These are phyloP conservation scores for Melipona bicolor DNA, from an alignment of 2,888 invertebrate species.

Conservation along the genomic window DNA sequence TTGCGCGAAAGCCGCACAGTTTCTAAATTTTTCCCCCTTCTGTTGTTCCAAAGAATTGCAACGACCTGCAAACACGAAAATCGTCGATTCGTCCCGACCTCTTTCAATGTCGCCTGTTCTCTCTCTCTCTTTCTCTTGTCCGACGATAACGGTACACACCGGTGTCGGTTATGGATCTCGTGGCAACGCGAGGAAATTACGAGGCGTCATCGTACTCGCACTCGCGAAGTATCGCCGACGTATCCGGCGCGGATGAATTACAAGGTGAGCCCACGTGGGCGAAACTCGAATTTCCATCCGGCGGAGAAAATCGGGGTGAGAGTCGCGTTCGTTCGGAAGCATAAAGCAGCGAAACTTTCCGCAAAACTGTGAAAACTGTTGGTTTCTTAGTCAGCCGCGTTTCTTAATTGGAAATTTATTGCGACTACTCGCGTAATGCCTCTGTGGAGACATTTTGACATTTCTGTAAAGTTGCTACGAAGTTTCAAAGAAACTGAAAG, in stretches of 20 bases:
- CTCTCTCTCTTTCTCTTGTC: background rate
- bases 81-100: background rate
- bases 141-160: slow-evolving; percentile 58
- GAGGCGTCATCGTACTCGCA: slow-evolving; percentile 51
- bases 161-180: slow-evolving; percentile 26
- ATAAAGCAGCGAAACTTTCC: background rate
- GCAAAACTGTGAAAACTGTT: background rate
- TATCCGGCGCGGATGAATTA: slow-evolving; percentile 68
- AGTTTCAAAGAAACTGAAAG: too few species aligned
- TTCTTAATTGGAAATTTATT: background rate
- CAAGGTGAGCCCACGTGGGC: slow-evolving; percentile 64
- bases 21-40: background rate
- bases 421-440: background rate
- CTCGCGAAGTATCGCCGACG: slow-evolving; percentile 46
- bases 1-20: background rate
- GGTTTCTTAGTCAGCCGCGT: background rate
- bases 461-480: too few species aligned
- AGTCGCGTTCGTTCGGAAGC: slow-evolving; percentile 6
- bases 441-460: too few species aligned
- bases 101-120: slow-evolving; percentile 12
- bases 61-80: background rate
- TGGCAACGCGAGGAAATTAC: slow-evolving; percentile 56
- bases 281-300: slow-evolving; percentile 55
- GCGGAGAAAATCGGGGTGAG: slow-evolving; percentile 27
- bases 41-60: background rate